These are phyloP conservation scores for Venturia canescens DNA, from an alignment of 1,140 invertebrate genomes.

Conservation along the genomic window DNA sequence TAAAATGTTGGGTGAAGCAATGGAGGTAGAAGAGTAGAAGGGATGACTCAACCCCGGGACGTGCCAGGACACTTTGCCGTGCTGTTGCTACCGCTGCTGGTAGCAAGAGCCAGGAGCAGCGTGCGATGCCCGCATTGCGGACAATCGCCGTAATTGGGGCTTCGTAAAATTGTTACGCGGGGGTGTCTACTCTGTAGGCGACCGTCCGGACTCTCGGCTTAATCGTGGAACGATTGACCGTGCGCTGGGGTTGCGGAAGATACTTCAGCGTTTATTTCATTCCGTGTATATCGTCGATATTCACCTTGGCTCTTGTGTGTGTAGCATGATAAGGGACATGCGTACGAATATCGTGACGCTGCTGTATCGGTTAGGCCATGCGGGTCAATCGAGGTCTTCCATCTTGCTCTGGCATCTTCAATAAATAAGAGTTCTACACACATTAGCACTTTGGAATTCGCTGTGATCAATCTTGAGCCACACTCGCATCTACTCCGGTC, in stretches of 20 bases:
- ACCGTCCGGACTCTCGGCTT: conserved; percentile 29
- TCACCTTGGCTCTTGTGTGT: neutral
- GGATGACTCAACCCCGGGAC: conserved; percentile 40
- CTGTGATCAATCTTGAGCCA: conserved; percentile 34
- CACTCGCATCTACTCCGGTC: too few species aligned
- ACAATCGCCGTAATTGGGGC: conserved; percentile 49
- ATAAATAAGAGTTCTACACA: conserved; percentile 32
- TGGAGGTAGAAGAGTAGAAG: conserved; percentile 20
- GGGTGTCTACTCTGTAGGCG: conserved; percentile 6
- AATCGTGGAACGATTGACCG: conserved; percentile 44
- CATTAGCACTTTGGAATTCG: conserved; percentile 36
- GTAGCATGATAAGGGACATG: neutral
- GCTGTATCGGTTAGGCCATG: conserved; percentile 10
- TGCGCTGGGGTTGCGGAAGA: neutral
- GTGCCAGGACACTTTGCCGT: conserved; percentile 38
- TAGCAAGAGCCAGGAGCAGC: conserved; percentile 21
- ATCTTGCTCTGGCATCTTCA: neutral
- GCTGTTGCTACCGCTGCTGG: conserved; percentile 16
- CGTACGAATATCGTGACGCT: neutral
- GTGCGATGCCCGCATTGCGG: conserved; percentile 50
- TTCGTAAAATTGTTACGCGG: conserved; percentile 40
- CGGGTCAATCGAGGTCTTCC: conserved; percentile 39
- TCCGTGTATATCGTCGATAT: conserved; percentile 29
- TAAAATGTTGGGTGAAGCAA: conserved; percentile 37
- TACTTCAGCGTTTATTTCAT: conserved; percentile 24